These are phyloP conservation scores for Typhlichthys subterraneus DNA, from an alignment of 2,797 vertebrate genomes.

Conservation along the genomic window DNA sequence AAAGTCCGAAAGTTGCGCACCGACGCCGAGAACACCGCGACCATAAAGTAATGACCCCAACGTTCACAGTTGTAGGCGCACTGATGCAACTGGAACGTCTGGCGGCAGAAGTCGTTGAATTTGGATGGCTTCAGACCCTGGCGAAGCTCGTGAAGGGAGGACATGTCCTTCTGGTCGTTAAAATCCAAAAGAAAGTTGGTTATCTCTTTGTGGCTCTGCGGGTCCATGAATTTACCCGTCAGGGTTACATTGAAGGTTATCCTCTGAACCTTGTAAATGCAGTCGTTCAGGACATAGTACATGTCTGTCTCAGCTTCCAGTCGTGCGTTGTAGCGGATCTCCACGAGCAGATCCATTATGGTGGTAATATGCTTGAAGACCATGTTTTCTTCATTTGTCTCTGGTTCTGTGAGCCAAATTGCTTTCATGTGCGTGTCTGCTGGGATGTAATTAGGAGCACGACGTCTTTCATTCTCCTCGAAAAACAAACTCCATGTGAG, in stretches of 20 bases:
- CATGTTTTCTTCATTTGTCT: conserved; percentile 6
- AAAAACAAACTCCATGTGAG: conserved; percentile 74
- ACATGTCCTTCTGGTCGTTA: conserved; percentile 14
- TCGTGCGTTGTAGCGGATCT: conserved; percentile 67
- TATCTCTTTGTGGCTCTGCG: conserved; percentile 19
- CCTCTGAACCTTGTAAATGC: conserved; percentile 58
- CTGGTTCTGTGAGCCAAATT: conserved; percentile 55
- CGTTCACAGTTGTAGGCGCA: conserved; percentile 63
- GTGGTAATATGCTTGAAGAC: conserved; percentile 59
- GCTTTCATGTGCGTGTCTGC: conserved; percentile 11
- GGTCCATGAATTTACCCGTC: conserved; percentile 54
- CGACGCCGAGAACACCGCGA: conserved; percentile 63
- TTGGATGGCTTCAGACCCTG: conserved; percentile 57
- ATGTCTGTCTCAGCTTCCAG: conserved; percentile 48
- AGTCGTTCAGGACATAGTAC: conserved; percentile 66
- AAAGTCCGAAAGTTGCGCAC: conserved; percentile 67
- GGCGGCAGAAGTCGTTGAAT: conserved; percentile 65
- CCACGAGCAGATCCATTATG: conserved; percentile 69
- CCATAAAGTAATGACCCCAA: conserved; percentile 71
- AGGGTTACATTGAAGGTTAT: conserved; percentile 50
- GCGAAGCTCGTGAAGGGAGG: conserved; percentile 53
- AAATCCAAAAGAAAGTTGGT: conserved; percentile 48
- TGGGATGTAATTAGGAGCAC: conserved; percentile 54
- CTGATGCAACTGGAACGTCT: conserved; percentile 66
- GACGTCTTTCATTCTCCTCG: conserved; percentile 61